These are phyloP conservation scores for Tragelaphus buxtoni DNA, from an alignment of 2,113 vertebrate species.

Conservation along the genomic window DNA sequence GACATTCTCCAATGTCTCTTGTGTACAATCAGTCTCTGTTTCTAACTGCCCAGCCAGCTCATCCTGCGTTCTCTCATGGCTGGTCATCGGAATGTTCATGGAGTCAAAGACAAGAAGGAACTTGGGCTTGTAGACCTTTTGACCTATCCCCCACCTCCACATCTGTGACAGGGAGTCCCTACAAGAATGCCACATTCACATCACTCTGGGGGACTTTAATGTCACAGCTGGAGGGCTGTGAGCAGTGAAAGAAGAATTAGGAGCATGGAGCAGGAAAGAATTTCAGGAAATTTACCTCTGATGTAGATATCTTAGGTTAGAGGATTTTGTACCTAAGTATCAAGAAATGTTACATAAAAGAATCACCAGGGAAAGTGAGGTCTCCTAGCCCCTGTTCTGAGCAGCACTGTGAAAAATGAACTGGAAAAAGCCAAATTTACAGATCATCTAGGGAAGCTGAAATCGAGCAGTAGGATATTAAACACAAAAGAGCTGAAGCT, in stretches of 20 bases:
- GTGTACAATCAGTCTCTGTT: not conserved
- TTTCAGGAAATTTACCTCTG: not conserved
- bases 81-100: not conserved
- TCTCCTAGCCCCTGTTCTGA: slow-evolving; percentile 28
- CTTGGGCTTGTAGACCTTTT: not conserved
- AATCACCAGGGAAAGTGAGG: not conserved
- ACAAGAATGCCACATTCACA: not conserved
- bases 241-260: not conserved
- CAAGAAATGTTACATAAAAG: slow-evolving; percentile 33
- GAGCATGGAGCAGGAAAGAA: not conserved
- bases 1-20: not conserved
- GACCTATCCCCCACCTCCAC: not conserved
- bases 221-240: not conserved
- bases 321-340: slow-evolving; percentile 30
- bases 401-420: slow-evolving; percentile 38
- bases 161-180: not conserved
- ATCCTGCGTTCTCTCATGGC: not conserved
- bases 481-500: slow-evolving; percentile 61
- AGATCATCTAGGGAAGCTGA: slow-evolving; percentile 42
- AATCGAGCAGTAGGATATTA: slow-evolving; percentile 54
- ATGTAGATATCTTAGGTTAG: not conserved
- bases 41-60: not conserved
- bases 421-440: slow-evolving; percentile 47
- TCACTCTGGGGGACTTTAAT: not conserved
- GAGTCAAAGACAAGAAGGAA: not conserved